phyloP scores from a whole-genome alignment of 2,113 vertebrate species.

The Podiceps cristatus region DNA sequence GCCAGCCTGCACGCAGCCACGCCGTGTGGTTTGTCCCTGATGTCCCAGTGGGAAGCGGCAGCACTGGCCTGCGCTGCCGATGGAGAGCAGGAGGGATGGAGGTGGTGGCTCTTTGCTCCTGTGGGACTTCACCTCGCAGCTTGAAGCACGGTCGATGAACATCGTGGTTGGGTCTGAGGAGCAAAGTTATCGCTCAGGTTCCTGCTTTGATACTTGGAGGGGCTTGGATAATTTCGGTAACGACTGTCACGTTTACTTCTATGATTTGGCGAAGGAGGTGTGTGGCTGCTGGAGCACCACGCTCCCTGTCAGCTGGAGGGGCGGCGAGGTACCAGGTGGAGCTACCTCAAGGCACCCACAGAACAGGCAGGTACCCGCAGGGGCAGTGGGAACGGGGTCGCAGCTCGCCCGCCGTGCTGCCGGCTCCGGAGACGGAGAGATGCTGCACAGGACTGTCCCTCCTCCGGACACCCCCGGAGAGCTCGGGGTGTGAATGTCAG shows the following conservation, averaged over 20 bases:
- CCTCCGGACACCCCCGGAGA: accelerated
- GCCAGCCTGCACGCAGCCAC: accelerated
- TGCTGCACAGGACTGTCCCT: neutral
- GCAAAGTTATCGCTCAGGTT: neutral
- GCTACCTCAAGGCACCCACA: neutral
- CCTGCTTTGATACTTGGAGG: neutral
- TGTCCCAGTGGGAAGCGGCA: neutral
- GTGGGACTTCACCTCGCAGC: neutral
- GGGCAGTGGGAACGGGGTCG: neutral
- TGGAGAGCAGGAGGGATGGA: neutral
- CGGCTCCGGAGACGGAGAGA: neutral
- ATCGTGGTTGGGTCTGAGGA: neutral
- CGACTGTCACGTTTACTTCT: neutral
- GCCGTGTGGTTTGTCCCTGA: neutral
- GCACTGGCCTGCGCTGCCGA: accelerated
- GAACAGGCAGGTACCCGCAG: neutral
- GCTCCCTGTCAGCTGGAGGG: neutral
- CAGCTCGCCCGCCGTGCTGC: neutral
- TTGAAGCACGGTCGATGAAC: neutral
- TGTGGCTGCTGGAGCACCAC: neutral
- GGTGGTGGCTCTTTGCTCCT: accelerated
- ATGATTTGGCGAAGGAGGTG: neutral
- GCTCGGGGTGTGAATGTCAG: neutral
- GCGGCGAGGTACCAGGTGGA: neutral
- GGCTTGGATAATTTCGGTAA: neutral